A percentile compares a stretch with the other conserved stretches of the same genome.
phyloP scores from a whole-genome alignment of 2,113 vertebrate genomes.

The Nanorana parkeri region DNA sequence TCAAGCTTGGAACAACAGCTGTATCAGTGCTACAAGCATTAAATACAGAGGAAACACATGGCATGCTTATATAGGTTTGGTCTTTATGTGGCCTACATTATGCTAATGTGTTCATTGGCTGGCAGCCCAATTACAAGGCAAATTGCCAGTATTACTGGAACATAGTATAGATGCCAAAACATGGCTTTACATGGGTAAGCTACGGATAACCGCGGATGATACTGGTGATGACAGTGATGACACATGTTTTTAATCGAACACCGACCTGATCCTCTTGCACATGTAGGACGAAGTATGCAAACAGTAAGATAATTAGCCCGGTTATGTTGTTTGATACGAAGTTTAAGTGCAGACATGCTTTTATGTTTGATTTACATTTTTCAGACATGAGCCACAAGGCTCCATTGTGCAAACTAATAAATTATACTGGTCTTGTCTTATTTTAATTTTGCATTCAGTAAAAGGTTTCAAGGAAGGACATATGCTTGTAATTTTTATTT shows the following conservation, averaged over 20 bases:
- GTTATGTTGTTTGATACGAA: neutral
- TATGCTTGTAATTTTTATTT: neutral
- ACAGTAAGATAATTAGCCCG: constrained; percentile 12
- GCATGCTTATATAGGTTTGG: constrained; percentile 39
- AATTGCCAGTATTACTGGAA: constrained; percentile 47
- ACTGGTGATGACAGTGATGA: constrained; percentile 39
- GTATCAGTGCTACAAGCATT: constrained; percentile 1
- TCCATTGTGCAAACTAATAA: neutral
- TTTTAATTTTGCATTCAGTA: neutral
- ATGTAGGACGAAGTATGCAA: constrained; percentile 28
- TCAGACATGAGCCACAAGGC: neutral
- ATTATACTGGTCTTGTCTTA: neutral
- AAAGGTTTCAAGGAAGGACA: neutral
- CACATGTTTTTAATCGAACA: constrained; percentile 54
- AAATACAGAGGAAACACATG: constrained; percentile 20
- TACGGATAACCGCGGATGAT: constrained; percentile 39
- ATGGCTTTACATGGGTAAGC: constrained; percentile 27
- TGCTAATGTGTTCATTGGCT: constrained; percentile 51
- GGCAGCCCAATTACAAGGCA: constrained; percentile 43
- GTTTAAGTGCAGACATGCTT: neutral
- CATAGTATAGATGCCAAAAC: constrained; percentile 45
- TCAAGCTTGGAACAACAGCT: constrained; percentile 10
- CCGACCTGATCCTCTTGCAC: neutral
- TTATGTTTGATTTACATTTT: constrained; percentile 2
- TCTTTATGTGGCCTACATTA: constrained; percentile 52